Conservation (phyloP, 2,888 invertebrate genomes). For the Cheilosia variabilis region DNA sequence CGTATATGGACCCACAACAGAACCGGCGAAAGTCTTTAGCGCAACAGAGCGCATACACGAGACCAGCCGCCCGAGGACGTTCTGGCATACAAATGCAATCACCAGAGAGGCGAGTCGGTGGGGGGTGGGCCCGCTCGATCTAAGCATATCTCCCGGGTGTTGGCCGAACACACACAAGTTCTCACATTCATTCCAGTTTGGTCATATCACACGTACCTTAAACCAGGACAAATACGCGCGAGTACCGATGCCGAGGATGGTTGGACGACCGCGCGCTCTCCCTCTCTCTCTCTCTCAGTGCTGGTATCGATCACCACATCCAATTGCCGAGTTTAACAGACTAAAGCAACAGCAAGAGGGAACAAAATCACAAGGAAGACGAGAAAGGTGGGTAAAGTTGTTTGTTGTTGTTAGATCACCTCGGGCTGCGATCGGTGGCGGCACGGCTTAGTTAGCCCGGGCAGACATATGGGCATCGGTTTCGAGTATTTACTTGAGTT, state of each 20-base stretch:
- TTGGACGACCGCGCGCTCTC: slow-evolving; percentile 24
- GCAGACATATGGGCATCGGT: slow-evolving; percentile 72
- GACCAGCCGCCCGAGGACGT: slow-evolving; percentile 25
- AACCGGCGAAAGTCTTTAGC: slow-evolving; percentile 52
- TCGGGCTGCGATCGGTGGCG: slow-evolving; percentile 36
- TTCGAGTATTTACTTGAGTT: slow-evolving; percentile 64
- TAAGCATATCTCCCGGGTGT: slow-evolving; percentile 67
- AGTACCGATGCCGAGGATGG: neutral
- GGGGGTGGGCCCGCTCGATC: slow-evolving; percentile 48
- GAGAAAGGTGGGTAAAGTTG: slow-evolving; percentile 60
- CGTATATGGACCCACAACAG: slow-evolving; percentile 6
- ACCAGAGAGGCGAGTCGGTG: neutral
- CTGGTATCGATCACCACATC: slow-evolving; percentile 69
- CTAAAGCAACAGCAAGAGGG: neutral
- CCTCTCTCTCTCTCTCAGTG: slow-evolving; percentile 48
- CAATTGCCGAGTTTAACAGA: slow-evolving; percentile 60
- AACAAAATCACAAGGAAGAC: neutral
- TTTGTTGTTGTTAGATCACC: slow-evolving; percentile 70
- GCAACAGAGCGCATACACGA: neutral
- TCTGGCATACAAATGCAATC: slow-evolving; percentile 22
- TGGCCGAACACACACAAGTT: slow-evolving; percentile 70
- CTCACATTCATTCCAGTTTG: slow-evolving; percentile 58
- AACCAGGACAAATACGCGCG: slow-evolving; percentile 63
- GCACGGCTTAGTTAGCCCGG: slow-evolving; percentile 35
- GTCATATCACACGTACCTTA: slow-evolving; percentile 74